Percentiles rank a stretch among this genome's conserved stretches.
These are phyloP conservation scores for Nomada fabriciana DNA, from an alignment of 2,888 invertebrate species.

Conservation along the genomic window DNA sequence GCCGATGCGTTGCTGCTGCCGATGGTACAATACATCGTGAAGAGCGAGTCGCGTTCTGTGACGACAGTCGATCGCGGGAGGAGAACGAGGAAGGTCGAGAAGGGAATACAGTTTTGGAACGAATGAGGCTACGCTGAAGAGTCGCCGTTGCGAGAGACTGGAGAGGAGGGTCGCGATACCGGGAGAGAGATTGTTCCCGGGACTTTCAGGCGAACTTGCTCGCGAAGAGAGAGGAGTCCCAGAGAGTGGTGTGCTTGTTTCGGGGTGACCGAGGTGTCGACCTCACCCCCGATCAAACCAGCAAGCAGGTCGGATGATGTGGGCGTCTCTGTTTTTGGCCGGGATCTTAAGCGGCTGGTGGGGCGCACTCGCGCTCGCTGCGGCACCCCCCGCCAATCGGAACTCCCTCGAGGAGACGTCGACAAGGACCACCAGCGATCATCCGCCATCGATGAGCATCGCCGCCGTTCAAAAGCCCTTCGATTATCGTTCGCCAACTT, in stretches of 20 bases:
- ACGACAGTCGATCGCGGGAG: constrained; percentile 21
- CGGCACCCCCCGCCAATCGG: constrained; percentile 79
- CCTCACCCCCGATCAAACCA: constrained; percentile 74
- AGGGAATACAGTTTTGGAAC: constrained; percentile 5
- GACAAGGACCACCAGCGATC: constrained; percentile 59
- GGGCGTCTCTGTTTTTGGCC: constrained; percentile 82
- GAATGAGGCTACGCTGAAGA: constrained; percentile 35
- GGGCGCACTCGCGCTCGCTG: constrained; percentile 79
- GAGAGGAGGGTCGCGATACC: neutral
- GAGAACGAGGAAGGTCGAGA: constrained; percentile 7
- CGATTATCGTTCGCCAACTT: constrained; percentile 58
- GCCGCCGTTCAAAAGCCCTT: constrained; percentile 58
- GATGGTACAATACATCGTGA: constrained; percentile 79
- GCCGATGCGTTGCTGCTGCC: constrained; percentile 71
- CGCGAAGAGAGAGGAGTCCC: constrained; percentile 31
- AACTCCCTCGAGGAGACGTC: constrained; percentile 63
- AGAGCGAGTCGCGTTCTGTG: constrained; percentile 16
- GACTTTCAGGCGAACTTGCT: constrained; percentile 1
- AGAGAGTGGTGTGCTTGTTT: constrained; percentile 58
- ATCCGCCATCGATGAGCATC: constrained; percentile 57
- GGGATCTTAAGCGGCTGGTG: constrained; percentile 83
- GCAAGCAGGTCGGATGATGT: constrained; percentile 81
- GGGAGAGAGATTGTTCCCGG: neutral
- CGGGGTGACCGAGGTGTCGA: constrained; percentile 75
- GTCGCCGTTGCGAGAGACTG: neutral